Evolutionary conservation across 2,113 vertebrate genomes (phyloP), one percentile per base, ranked within the genome.

Genomic region (Paramisgurnus dabryanus): DNA sequence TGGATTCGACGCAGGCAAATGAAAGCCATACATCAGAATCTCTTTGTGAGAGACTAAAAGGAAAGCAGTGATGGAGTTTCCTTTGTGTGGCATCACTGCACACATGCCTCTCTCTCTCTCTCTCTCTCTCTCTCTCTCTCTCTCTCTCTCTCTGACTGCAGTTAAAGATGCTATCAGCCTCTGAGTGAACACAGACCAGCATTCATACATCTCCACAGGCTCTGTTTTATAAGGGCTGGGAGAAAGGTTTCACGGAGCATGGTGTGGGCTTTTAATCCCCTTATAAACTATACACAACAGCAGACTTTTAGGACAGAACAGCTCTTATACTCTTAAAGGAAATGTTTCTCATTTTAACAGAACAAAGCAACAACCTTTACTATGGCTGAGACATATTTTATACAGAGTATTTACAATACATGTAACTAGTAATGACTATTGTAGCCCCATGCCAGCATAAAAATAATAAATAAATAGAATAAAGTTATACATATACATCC

Each of bases 141-240:
- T 67, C 49, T 50, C 50, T 41, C 69, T n/a, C 50, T 50, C 49
- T 49, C 47, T 50, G 53, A 53, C n/a, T 53, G 58, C 78, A 72
- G 68, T 47, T 45, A 58, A 18, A 67, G 69, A 65, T 79, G 53
- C 41, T 70, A 76, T 75, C 80, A 65, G 70, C 76, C 55, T 47
- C 64, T 17, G 5, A 17, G 43, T 49, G 41, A 81, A 82, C 83
- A 76, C n/a, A 64, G 49, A 61, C 41, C 60, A 73, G 72, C 58
- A 70, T 79, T 82, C 80, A 79, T 79, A 70, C 43, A 27, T 50
- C 75, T 74, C 69, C 47, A 27, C 75, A 63, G 73, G 65, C 76
- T 47, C 13, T 50, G 63, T 41, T 55, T 18, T 55, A 53, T 58
- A 67, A 47, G 5, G 43, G 50, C 45, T 34, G 50, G 9, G 61